phyloP scores from a whole-genome alignment of 2,113 vertebrate species.

The Henicopernis longicauda region DNA sequence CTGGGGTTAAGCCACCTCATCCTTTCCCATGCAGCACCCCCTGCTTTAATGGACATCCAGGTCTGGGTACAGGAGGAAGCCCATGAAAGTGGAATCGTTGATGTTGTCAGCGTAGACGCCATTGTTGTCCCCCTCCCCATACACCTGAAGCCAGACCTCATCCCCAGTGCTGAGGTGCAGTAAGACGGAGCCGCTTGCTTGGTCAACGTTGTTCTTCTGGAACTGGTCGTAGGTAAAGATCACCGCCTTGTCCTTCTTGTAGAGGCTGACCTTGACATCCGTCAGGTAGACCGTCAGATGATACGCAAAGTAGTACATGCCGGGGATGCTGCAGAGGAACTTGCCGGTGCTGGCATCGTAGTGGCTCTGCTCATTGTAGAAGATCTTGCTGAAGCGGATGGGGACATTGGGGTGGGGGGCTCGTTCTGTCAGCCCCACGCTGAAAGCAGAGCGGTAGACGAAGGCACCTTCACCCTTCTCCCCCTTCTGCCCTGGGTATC shows the following conservation, averaged over 20 bases:
- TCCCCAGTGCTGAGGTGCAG: slow-evolving; percentile 75
- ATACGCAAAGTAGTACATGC: slow-evolving; percentile 81
- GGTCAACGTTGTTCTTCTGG: slow-evolving; percentile 76
- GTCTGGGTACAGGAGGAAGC: slow-evolving; percentile 82
- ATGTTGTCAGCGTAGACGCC: slow-evolving; percentile 80
- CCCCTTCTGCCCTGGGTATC: slow-evolving; percentile 72
- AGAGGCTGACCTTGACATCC: slow-evolving; percentile 79
- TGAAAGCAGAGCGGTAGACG: slow-evolving; percentile 79
- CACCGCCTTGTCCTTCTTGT: slow-evolving; percentile 73
- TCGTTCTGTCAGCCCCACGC: slow-evolving; percentile 69
- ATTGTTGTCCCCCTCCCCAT: slow-evolving; percentile 62
- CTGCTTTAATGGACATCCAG: background rate
- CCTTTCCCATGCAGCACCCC: background rate
- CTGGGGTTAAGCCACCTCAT: background rate
- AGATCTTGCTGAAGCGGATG: slow-evolving; percentile 82
- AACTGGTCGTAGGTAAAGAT: slow-evolving; percentile 82
- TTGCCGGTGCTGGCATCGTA: slow-evolving; percentile 79
- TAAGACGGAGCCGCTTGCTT: slow-evolving; percentile 77
- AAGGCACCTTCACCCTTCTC: slow-evolving; percentile 71
- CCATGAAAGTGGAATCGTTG: slow-evolving; percentile 81
- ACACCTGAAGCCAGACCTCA: slow-evolving; percentile 83
- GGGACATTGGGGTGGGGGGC: slow-evolving; percentile 69
- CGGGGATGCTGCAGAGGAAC: slow-evolving; percentile 77
- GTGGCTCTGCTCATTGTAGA: slow-evolving; percentile 81
- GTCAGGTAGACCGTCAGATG: slow-evolving; percentile 80